These are phyloP conservation scores for Chloroceryle amazona DNA, from an alignment of 2,797 vertebrate genomes.

Conservation along the genomic window DNA sequence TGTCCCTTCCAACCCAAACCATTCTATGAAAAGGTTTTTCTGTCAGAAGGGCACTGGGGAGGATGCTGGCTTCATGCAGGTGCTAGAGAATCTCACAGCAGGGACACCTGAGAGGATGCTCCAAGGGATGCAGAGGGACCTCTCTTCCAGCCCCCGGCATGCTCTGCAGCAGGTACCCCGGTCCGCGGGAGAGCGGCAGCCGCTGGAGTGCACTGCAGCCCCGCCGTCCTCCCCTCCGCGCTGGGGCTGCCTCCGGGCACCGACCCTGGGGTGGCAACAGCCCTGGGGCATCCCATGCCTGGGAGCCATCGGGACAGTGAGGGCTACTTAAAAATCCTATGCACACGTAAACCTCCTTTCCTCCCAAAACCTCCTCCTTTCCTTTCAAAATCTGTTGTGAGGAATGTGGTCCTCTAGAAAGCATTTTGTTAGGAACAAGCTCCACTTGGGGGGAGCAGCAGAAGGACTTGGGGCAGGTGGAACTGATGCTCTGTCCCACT, in stretches of 20 bases:
- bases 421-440: fast-evolving
- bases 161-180: not conserved
- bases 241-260: not conserved
- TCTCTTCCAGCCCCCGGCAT: fast-evolving
- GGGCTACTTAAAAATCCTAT: not conserved
- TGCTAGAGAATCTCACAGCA: not conserved
- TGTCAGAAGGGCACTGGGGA: not conserved
- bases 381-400: not conserved
- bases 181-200: no score
- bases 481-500: not conserved
- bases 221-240: not conserved
- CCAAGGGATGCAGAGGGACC: not conserved
- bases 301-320: not conserved
- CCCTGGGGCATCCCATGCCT: fast-evolving
- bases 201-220: not conserved
- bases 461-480: not conserved
- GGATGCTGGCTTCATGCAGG: not conserved
- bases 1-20: not conserved
- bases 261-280: no score
- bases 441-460: fast-evolving
- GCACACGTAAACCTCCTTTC: not conserved
- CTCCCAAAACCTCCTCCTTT: not conserved
- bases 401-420: fast-evolving
- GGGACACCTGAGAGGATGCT: not conserved
- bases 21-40: not conserved